Evolutionary conservation across 2,888 invertebrate genomes (phyloP).

Genomic region (Gortyna flavago): DNA sequence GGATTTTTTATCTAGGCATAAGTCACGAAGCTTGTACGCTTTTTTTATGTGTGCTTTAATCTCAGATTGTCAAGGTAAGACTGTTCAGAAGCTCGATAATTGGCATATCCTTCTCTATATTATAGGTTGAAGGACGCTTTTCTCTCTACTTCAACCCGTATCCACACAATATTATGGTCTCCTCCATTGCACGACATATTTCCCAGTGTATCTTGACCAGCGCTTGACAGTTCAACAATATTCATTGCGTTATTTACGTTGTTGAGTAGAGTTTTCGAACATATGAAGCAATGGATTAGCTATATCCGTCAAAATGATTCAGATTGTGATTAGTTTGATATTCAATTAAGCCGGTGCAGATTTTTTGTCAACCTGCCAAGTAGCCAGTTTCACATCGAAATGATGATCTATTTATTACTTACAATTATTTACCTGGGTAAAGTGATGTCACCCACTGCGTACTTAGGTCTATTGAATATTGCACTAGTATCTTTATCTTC

Average conservation of each 20-base stretch:
- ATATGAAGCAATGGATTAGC: too few relatives aligned
- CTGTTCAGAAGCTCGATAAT: neutral
- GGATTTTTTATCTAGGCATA: conserved; percentile 8
- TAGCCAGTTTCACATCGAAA: neutral
- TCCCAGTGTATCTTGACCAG: too few relatives aligned
- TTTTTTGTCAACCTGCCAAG: too few relatives aligned
- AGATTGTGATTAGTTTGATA: too few relatives aligned
- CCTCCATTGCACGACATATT: neutral
- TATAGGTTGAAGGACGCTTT: neutral
- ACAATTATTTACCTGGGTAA: neutral
- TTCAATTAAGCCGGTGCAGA: too few relatives aligned
- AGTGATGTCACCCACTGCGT: conserved; percentile 24
- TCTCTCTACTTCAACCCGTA: neutral
- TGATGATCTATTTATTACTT: neutral
- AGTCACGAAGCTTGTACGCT: neutral
- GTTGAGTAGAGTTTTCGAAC: too few relatives aligned
- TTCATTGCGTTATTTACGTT: too few relatives aligned
- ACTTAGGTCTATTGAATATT: conserved; percentile 5
- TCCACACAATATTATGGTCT: neutral
- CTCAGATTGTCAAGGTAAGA: neutral
- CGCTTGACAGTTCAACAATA: too few relatives aligned
- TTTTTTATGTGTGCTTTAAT: neutral
- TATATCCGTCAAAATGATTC: too few relatives aligned
- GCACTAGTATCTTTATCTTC: conserved; percentile 27
- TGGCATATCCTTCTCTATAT: neutral